phyloP scores from a whole-genome alignment of 2,888 invertebrate species.

The Pyrocoelia pectoralis region DNA sequence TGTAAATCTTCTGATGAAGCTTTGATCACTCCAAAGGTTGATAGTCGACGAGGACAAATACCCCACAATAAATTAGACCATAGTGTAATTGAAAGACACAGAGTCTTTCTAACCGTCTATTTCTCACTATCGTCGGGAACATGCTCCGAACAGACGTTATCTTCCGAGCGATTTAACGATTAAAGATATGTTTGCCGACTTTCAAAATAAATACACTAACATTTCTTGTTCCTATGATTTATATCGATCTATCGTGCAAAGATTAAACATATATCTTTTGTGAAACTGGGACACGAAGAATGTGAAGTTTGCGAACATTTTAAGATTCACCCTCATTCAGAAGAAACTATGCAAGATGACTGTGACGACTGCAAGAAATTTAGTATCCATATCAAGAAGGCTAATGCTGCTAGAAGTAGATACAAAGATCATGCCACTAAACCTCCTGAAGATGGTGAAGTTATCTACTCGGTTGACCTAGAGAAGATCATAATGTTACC shows the following conservation, averaged over 20 bases:
- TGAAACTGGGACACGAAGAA: background rate
- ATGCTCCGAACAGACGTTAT: background rate
- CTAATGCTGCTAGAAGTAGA: background rate
- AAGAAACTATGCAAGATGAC: background rate
- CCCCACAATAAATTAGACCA: background rate
- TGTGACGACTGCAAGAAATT: background rate
- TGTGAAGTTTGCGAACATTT: background rate
- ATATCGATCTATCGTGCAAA: background rate
- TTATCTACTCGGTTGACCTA: background rate
- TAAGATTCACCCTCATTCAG: background rate
- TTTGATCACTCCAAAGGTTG: background rate
- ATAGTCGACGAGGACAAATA: background rate
- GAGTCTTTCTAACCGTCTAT: slow-evolving; percentile 1
- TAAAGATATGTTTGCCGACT: background rate
- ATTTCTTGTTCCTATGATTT: background rate
- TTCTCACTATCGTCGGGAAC: background rate
- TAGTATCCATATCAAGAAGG: background rate
- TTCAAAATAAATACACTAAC: background rate
- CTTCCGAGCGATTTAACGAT: background rate
- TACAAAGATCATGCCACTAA: background rate
- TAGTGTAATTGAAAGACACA: background rate
- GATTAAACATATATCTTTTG: background rate
- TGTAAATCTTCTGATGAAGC: background rate
- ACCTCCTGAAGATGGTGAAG: background rate
- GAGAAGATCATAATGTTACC: slow-evolving; percentile 11